Conservation (phyloP, 2,888 invertebrate genomes). For the Siphlonurus alternatus region DNA sequence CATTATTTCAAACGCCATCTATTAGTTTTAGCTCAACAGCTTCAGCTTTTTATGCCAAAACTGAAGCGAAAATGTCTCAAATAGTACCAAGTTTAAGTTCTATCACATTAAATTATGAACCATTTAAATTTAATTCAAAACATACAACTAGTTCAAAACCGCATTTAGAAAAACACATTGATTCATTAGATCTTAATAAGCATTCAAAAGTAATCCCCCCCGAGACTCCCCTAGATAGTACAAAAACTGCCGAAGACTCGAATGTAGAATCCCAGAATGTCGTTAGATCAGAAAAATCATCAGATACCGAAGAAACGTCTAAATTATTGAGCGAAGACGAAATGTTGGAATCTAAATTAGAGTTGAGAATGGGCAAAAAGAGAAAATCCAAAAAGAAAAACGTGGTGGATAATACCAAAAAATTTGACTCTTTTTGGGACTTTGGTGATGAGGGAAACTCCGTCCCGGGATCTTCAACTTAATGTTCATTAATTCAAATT, state of each 20-base stretch:
- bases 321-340: neutral
- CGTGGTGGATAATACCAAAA: neutral
- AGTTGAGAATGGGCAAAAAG: neutral
- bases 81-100: neutral
- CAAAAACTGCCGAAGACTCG: too few species aligned
- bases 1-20: neutral
- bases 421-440: neutral
- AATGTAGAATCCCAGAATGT: too few species aligned
- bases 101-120: neutral
- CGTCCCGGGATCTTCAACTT: neutral
- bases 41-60: slow-evolving; percentile 1
- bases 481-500: neutral
- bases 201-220: too few species aligned
- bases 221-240: slow-evolving; percentile 3
- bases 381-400: neutral
- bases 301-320: neutral
- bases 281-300: too few species aligned
- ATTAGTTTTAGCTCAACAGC: neutral
- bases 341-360: neutral
- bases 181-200: too few species aligned
- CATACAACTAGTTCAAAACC: neutral
- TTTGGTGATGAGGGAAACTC: slow-evolving; percentile 1
- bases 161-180: too few species aligned
- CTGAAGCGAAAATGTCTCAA: slow-evolving; percentile 2
- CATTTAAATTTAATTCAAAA: neutral